Evolutionary conservation across 2,113 vertebrate species (phyloP), one percentile per base, ranked within the genome.

Genomic region (Dicrurus megarhynchus): DNA sequence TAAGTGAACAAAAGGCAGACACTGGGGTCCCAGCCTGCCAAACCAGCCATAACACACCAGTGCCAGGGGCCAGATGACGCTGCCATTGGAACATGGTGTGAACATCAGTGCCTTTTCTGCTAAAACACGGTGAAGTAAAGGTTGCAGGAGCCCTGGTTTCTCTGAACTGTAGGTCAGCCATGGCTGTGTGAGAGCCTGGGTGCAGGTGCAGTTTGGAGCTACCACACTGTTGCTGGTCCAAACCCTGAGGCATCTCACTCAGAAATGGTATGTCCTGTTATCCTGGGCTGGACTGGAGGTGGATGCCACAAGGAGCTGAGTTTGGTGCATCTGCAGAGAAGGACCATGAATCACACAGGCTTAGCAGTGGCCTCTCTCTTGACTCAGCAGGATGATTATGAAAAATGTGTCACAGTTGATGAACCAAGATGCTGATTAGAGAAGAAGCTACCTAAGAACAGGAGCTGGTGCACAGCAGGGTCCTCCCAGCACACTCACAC

Each of bases 11-110:
- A 67, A 83, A 44, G 35, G 37, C 61, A 82, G 57, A 14, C 10
- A 16, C 4, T 14, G 6, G 16, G 61, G 32, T 70, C 28, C 57
- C 22, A 64, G 2, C 11, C 32, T 84, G 44, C 37, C 52, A 65
- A 33, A 64, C 2, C 10, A 60, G n/a, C 26, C 7, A 1, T 2
- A 3, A 23, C 7, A 5, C 21, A 21, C 33, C 1, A 1, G 11
- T 24, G 52, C 9, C 55, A 56, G 14, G 55, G 68, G 41, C 57
- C 13, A 12, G 79, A 22, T 22, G 7, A 17, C 56, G 77, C 41
- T 65, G 47, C 37, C 9, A 3, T 3, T 39, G 37, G 32, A 56
- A 30, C 4, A 1, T 7, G 14, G 42, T 46, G 20, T 37, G 69
- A 84, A 13, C 21, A 6, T 39, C 6, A 2, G 8, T 33, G 17